Evolutionary conservation across 2,113 vertebrate genomes (phyloP), one percentile per base, ranked within the genome.

Genomic region (Ochotona curzoniae): DNA sequence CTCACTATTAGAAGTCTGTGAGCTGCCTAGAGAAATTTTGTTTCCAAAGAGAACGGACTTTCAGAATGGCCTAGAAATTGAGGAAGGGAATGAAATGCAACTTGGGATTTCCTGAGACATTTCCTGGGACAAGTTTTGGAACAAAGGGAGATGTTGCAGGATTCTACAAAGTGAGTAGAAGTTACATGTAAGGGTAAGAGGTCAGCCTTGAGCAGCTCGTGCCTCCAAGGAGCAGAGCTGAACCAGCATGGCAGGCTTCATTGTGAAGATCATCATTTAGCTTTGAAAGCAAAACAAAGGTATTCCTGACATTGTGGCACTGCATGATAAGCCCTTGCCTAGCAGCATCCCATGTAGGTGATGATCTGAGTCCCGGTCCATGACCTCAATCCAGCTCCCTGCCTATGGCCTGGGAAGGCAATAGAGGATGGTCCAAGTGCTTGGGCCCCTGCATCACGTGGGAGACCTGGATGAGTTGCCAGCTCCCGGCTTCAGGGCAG

Each of bases 1-100:
- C 15, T 4, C 0, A 8, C 8, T 83, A 0, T 7, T 28, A 64
- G 32, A 44, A 2, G 2, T 30, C 28, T 21, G 1, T 1, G 26
- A 82, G 73, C 51, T 26, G 23, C 44, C 80, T 84, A 11, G 44
- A 64, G 11, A 51, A 64, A 26, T 20, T 74, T 67, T 9, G 0
- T 26, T 61, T 82, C 51, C 44, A 15, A 11, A 2, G 21, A 14
- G 15, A 75, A 25, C 25, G 5, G 2, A 44, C 63, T 60, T 60
- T 15, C 25, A 5, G 30, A 23, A 5, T 64, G 26, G 35, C 11
- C 23, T 60, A 79, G 60, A 32, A 47, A 21, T 61, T 47, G 8
- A 63, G 47, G 64, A 80, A 67, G 28, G 76, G 18, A 57, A 14
- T 18, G 18, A 57, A 57, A 18, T 57, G 4, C 12, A 28, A 6